phyloP scores from a whole-genome alignment of 2,888 invertebrate genomes.

The Acanthoscelides obtectus region DNA sequence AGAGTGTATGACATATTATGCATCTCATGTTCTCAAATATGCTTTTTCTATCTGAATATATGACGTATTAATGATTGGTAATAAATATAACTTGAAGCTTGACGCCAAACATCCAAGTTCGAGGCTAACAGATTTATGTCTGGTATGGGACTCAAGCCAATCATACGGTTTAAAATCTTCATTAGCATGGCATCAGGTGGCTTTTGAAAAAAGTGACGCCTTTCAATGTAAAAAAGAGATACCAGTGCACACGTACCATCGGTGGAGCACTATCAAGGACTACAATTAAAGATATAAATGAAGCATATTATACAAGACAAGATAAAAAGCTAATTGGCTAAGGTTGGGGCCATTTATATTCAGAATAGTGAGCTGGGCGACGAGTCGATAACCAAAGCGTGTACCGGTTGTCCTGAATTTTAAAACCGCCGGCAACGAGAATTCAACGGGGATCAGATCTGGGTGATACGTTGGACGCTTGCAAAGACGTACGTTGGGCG shows the following conservation, averaged over 20 bases:
- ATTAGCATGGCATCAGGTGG: not conserved
- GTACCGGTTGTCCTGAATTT: slow-evolving; percentile 15
- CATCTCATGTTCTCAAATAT: too few relatives aligned
- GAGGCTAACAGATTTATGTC: not conserved
- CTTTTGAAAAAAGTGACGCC: not conserved
- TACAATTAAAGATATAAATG: slow-evolving; percentile 13
- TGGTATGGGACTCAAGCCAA: not conserved
- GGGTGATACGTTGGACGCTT: not conserved
- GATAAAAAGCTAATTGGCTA: slow-evolving; percentile 14
- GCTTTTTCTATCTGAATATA: too few relatives aligned
- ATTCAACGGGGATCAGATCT: not conserved
- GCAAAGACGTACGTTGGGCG: not conserved
- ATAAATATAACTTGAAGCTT: too few relatives aligned
- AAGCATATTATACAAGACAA: slow-evolving; percentile 12
- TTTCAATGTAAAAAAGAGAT: not conserved
- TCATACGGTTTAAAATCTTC: not conserved
- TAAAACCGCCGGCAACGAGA: slow-evolving; percentile 2
- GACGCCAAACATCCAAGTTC: too few relatives aligned
- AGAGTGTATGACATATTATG: too few relatives aligned
- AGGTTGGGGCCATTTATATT: slow-evolving; percentile 13
- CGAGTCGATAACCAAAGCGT: slow-evolving; percentile 11
- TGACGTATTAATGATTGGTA: too few relatives aligned
- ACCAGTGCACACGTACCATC: not conserved
- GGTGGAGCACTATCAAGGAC: not conserved
- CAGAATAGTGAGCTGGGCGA: slow-evolving; percentile 8